Evolutionary conservation across 1,140 invertebrate species (phyloP).

Genomic region (Heliconius himera): DNA sequence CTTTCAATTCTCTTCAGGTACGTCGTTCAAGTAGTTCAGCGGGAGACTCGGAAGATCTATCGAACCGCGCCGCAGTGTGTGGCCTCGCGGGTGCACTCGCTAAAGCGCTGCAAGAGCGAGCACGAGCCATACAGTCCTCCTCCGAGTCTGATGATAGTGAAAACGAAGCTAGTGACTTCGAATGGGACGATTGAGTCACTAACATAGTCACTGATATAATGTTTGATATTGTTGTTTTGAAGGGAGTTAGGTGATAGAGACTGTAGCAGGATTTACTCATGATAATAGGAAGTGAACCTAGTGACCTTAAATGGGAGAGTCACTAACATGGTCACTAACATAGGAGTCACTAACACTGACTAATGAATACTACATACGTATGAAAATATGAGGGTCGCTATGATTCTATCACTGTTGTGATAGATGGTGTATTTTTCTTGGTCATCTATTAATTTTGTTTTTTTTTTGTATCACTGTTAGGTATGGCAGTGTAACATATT

Average conservation of each 20-base stretch:
- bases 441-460: too few relatives aligned
- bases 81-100: slow-evolving; percentile 91
- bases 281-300: too few relatives aligned
- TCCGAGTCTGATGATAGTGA: slow-evolving; percentile 83
- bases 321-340: too few relatives aligned
- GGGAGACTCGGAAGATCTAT: slow-evolving; percentile 32
- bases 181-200: slow-evolving; percentile 43
- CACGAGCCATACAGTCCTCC: slow-evolving; percentile 86
- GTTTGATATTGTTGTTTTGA: too few relatives aligned
- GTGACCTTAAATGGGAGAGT: too few relatives aligned
- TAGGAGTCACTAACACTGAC: too few relatives aligned
- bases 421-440: neutral
- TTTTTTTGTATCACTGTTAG: too few relatives aligned
- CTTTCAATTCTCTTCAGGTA: slow-evolving; percentile 32
- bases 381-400: neutral
- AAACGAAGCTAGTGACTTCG: slow-evolving; percentile 77
- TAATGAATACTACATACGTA: too few relatives aligned
- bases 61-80: slow-evolving; percentile 61
- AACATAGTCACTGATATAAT: too few relatives aligned
- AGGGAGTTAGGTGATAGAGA: too few relatives aligned
- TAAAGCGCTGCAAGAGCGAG: slow-evolving; percentile 88
- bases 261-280: too few relatives aligned
- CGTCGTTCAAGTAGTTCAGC: slow-evolving; percentile 52
- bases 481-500: too few relatives aligned
- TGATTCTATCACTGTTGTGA: neutral